Percentiles rank a stretch among this genome's conserved stretches.
These are phyloP conservation scores for Mormyrus lacerda DNA, from an alignment of 2,113 vertebrate species.

Conservation along the genomic window DNA sequence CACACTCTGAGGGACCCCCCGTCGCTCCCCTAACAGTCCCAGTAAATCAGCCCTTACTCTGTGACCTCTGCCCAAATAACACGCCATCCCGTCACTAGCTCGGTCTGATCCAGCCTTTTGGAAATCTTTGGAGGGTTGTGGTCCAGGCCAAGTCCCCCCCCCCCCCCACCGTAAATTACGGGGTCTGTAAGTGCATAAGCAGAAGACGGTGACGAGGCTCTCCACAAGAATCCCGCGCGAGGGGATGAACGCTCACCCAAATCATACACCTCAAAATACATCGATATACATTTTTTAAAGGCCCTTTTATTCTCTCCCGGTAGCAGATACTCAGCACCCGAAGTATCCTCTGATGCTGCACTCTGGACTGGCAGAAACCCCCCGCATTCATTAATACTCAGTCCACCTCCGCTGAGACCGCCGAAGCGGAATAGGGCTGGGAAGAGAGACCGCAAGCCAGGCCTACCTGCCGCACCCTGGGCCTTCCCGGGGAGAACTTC, in stretches of 20 bases:
- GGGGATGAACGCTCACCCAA: slow-evolving; percentile 36
- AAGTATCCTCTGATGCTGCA: background rate
- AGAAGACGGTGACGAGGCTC: slow-evolving; percentile 9
- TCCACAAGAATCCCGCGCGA: slow-evolving; percentile 28
- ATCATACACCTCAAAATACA: slow-evolving; percentile 34
- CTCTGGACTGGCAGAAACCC: slow-evolving; percentile 20
- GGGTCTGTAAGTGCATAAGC: background rate
- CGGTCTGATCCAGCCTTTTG: background rate
- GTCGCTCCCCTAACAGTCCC: background rate
- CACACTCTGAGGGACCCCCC: background rate
- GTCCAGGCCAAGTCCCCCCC: background rate
- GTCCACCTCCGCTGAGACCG: slow-evolving; percentile 11
- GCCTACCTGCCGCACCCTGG: slow-evolving; percentile 83
- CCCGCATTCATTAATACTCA: slow-evolving; percentile 39
- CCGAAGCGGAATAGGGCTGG: background rate
- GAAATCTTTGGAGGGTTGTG: background rate
- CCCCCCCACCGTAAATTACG: background rate
- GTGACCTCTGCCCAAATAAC: background rate
- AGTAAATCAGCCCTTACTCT: background rate
- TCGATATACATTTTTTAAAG: slow-evolving; percentile 12
- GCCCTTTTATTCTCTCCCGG: background rate
- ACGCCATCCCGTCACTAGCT: background rate
- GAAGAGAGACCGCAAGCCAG: background rate
- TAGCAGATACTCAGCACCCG: background rate
- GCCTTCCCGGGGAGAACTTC: slow-evolving; percentile 91